phyloP scores from a whole-genome alignment of 2,113 vertebrate species.

The Gymnarchus niloticus region DNA sequence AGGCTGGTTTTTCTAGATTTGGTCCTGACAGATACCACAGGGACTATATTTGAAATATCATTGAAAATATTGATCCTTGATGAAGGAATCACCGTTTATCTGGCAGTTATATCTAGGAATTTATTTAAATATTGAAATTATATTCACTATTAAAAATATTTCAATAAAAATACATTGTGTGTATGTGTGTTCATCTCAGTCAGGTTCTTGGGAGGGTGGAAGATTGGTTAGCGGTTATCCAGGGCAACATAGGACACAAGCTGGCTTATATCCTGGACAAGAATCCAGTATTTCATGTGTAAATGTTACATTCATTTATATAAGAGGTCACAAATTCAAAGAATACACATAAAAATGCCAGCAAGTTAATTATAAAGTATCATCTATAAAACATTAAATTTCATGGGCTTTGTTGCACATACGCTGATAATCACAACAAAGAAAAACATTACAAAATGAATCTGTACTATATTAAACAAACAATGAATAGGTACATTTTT shows the following conservation, averaged over 20 bases:
- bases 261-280: too few relatives aligned
- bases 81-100: not conserved
- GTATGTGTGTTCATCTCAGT: not conserved
- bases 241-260: too few relatives aligned
- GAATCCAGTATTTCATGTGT: not conserved
- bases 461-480: not conserved
- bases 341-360: not conserved
- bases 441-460: not conserved
- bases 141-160: not conserved
- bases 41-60: not conserved
- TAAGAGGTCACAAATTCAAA: not conserved
- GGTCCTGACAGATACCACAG: not conserved
- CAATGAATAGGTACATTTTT: not conserved
- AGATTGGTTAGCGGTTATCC: too few relatives aligned
- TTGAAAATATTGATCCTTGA: not conserved
- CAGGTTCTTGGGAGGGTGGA: too few relatives aligned
- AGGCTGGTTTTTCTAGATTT: constrained; percentile 41
- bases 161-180: too few relatives aligned
- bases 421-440: not conserved
- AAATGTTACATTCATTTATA: not conserved
- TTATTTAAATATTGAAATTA: not conserved
- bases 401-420: not conserved
- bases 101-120: too few relatives aligned
- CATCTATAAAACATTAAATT: not conserved
- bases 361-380: not conserved